Evolutionary conservation across 2,888 invertebrate species (phyloP), one percentile per base, ranked within the genome.

Genomic region (Cacoxenus indagator): DNA sequence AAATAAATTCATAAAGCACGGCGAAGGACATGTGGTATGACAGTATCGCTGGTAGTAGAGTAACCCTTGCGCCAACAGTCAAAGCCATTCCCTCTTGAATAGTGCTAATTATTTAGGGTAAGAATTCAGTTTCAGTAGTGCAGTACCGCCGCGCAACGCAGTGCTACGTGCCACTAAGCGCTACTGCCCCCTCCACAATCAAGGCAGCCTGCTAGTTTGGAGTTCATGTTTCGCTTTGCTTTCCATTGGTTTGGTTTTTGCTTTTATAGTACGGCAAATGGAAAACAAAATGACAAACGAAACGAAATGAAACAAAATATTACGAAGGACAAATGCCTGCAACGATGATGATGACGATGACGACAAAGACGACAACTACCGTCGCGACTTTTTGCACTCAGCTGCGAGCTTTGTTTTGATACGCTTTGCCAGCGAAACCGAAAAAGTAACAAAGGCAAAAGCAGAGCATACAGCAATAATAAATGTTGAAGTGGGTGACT

Each of bases 31-130:
- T 51, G 51, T 22, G 19, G 8, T n/a, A n/a, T n/a, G n/a, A n/a
- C n/a, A n/a, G n/a, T n/a, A n/a, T n/a, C 19, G 51, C 9, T 22
- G 9, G 8, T 19, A 9, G 51, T 51, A 17, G 17, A 19, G 19
- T 51, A 17, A 22, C 22, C 2, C 14, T 8, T 14, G 37, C 37
- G 14, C 37, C 8, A 37, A 37, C 66, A 67, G 76, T 71, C 76
- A 74, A 51, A 51, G 57, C n/a, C 78, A 75, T 77, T 75, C 79
- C 77, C 78, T 77, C 71, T 76, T 83, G 82, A 85, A 84, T 84
- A 82, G 78, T 80, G 85, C 84, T 85, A 84, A 85, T 85, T 84
- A 85, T 85, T 85, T 83, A 75, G 81, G 80, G 76, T 79, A 82
- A 78, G 77, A 77, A 76, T 76, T 79, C 73, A 73, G 72, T 67